Base-by-base conservation (phyloP, 2,113 vertebrate species). In the Misgurnus mizolepis region DNA sequence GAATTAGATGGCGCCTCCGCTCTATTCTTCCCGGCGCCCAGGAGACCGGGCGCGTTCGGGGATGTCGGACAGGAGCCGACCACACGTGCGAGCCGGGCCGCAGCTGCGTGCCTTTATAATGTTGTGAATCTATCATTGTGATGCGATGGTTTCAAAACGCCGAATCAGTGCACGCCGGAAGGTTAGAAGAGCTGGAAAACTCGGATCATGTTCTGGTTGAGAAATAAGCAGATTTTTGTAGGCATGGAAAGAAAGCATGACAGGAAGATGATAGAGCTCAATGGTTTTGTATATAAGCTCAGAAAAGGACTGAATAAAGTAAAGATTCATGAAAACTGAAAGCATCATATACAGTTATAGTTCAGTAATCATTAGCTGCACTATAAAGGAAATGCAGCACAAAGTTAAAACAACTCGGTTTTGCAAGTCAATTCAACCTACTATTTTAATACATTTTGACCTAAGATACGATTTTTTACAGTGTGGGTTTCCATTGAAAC, bases 1-100 rank as follows among this genome's bases (percentile, higher is more conserved):
- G 87, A 92, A 93, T 93, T 91, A 90, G 90, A 88, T 82, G 81
- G 85, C 86, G 80, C 87, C 87, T 90, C 85, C 86, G 86, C 82
- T 87, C 87, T 83, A 80, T 90, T 90, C 89, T 91, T 85, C 86
- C 85, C 82, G 68, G 85, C 80, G 87, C 91, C 87, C 89, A 72
- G 84, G 92, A 91, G 92, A 91, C 86, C 9, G 71, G 83, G 71
- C 81, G 84, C 89, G 85, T 85, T 80, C 85, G 87, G 89, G 90
- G 86, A 69, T 84, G 88, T 88, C 89, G 87, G 89, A 85, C 66
- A 74, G 78, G 87, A 90, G 34, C 87, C 17, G 87, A 89, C 89
- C 81, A 81, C 78, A 81, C 75, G 39, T 69, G 82, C 53, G 83
- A 74, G 82, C 88, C 87, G 83, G 76, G 82, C 82, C 85, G 50